Evolutionary conservation across 1,140 invertebrate genomes (phyloP), one percentile per base, ranked within the genome.

Genomic region (Drosophila tsacasi): DNA sequence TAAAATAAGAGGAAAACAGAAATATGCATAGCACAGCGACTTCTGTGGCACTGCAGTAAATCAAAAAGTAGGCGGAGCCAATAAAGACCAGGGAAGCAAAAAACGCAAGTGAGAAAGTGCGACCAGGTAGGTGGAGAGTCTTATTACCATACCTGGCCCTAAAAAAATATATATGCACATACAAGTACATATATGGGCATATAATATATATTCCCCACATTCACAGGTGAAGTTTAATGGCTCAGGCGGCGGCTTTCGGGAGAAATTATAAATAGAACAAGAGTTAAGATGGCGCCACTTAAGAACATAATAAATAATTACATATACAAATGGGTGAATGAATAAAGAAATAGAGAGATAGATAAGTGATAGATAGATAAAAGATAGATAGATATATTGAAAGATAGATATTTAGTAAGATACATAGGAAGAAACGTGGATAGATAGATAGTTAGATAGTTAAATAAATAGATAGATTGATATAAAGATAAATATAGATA

Each of bases 11-110:
- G 23, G 35, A 39, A 39, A 39, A 40, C 55, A 58, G 40, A 42
- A 77, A 65, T 79, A 65, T 79, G 60, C 74, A 79, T 37, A 77
- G 30, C 50, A 71, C n/a, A 60, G 59, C 27, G 42, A 67, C 55
- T 39, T 59, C 19, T 30, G 55, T 50, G 57, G 57, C 44, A 35
- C 13, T 68, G 65, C 65, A 68, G 57, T 68, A 64, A 64, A 64
- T 61, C 54, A 67, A 60, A 60, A 68, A 61, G 57, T 61, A 61
- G 62, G 62, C 50, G 50, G 35, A 32, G 62, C 52, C 42, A 64
- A 64, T 64, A 64, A 64, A 55, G 47, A 49, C 10, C 37, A 12
- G 37, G 25, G 15, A n/a, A 15, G 12, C n/a, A 15, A 8, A 42
- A 63, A 63, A 54, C 15, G 17, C 8, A 63, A 23, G 62, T 64